Evolutionary conservation across 2,888 invertebrate species (phyloP), one percentile per base, ranked within the genome.

Genomic region (Plebejus melissa): DNA sequence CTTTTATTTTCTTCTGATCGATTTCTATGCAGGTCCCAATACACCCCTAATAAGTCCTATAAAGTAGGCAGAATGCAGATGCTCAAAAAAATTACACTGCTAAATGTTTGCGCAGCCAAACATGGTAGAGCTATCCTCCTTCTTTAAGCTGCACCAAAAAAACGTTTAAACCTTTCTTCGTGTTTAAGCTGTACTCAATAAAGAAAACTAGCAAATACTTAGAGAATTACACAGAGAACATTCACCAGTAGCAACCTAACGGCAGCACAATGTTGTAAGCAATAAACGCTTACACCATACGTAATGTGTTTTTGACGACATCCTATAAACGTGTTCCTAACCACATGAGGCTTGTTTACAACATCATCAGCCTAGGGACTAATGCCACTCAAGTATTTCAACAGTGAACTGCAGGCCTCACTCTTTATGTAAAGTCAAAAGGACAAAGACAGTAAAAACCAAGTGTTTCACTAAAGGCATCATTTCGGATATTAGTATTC

Each of bases 231-330:
- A 32, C 65, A 65, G 32, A 13, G 13, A 65, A 65, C 65, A 65
- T 65, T 65, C 32, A 65, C 65, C 65, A 65, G 65, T 65, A 65
- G 65, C 65, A 65, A 65, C 13, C 7, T 60, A 60, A 60, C 28
- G 11, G 60, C 28, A 1, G 13, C 16, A 65, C 65, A 65, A 65
- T 65, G 65, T 65, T 65, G 65, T 65, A 36, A 32, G 65, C 65
- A 36, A 65, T 32, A 65, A 65, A 16, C 65, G 65, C 65, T 32
- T 36, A 65, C 65, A 65, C 65, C 65, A 65, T 65, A 65, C 65
- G 13, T 65, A 65, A 65, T 65, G 65, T 65, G 65, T 65, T 65
- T 65, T 65, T 65, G 65, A 65, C 65, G 65, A 65, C 65, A 65
- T 65, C 65, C 65, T 36, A 65, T 65, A 65, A 65, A 65, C 65